These are phyloP conservation scores for Sciaenops ocellatus DNA, from an alignment of 2,797 vertebrate genomes.

Conservation along the genomic window DNA sequence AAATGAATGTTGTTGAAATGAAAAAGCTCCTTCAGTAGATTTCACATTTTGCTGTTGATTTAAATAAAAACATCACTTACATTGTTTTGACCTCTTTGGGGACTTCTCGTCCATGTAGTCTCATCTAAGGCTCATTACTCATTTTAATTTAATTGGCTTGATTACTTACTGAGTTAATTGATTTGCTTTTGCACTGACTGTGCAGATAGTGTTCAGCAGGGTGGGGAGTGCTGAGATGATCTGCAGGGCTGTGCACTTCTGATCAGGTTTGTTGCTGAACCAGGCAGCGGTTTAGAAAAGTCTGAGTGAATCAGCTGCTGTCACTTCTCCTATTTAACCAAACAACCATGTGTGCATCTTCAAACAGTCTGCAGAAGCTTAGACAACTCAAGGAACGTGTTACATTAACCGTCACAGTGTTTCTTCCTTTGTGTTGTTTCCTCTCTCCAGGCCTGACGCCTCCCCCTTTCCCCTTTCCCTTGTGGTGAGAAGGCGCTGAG, in stretches of 20 bases:
- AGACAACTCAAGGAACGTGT: neutral
- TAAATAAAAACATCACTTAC: too few relatives aligned
- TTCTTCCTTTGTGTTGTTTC: slow-evolving; percentile 22
- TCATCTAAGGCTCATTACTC: too few relatives aligned
- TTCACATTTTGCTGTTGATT: too few relatives aligned
- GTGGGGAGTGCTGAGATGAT: neutral
- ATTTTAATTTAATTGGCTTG: neutral
- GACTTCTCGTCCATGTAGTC: too few relatives aligned
- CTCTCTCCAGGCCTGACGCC: slow-evolving; percentile 47
- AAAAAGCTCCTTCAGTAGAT: too few relatives aligned
- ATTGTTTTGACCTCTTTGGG: too few relatives aligned
- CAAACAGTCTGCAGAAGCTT: slow-evolving; percentile 1
- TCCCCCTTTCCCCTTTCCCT: slow-evolving; percentile 58
- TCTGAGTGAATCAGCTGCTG: neutral
- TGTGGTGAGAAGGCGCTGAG: slow-evolving; percentile 77
- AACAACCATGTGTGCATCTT: neutral
- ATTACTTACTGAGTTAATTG: neutral
- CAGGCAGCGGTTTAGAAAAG: neutral
- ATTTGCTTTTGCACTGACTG: neutral
- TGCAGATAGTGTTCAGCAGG: neutral
- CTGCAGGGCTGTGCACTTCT: neutral
- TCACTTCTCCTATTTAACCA: neutral
- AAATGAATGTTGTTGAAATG: too few relatives aligned
- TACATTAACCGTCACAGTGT: neutral
- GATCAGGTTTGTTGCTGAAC: neutral